Conservation (phyloP, 2,113 vertebrate species). For the Leptobrachium leishanense region DNA sequence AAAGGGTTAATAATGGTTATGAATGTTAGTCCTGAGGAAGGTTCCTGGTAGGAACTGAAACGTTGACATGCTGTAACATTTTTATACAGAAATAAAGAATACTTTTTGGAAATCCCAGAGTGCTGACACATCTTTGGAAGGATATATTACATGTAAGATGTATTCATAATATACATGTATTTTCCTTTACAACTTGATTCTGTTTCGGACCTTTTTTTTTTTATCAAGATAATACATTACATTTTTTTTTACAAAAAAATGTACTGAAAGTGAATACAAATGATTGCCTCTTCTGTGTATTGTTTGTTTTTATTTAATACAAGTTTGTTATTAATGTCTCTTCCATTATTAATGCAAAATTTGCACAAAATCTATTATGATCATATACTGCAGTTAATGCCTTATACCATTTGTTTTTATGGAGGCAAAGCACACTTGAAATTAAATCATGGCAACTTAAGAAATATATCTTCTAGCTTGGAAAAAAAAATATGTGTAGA, state of each 20-base stretch:
- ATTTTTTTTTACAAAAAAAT: not conserved
- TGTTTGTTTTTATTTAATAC: conserved; percentile 7
- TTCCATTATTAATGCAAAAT: conserved; percentile 51
- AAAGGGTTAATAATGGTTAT: too few species aligned
- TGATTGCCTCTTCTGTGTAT: not conserved
- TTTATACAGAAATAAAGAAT: too few species aligned
- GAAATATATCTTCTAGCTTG: not conserved
- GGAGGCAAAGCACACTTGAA: conserved; percentile 5
- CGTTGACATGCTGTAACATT: too few species aligned
- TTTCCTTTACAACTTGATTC: too few species aligned
- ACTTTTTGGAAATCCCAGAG: too few species aligned
- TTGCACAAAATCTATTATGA: conserved; percentile 35
- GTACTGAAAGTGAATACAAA: not conserved
- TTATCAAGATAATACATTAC: not conserved
- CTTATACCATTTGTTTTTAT: conserved; percentile 35
- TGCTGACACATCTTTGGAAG: too few species aligned
- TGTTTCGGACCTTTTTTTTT: not conserved
- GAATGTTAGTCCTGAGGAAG: too few species aligned
- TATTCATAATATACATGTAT: too few species aligned
- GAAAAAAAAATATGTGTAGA: not conserved
- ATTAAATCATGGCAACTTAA: conserved; percentile 28
- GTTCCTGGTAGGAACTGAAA: too few species aligned
- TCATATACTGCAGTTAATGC: conserved; percentile 25
- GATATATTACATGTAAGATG: too few species aligned
- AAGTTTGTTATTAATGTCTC: conserved; percentile 35